phyloP scores from a whole-genome alignment of 2,888 invertebrate species.

The Lasioglossum lativentre region DNA sequence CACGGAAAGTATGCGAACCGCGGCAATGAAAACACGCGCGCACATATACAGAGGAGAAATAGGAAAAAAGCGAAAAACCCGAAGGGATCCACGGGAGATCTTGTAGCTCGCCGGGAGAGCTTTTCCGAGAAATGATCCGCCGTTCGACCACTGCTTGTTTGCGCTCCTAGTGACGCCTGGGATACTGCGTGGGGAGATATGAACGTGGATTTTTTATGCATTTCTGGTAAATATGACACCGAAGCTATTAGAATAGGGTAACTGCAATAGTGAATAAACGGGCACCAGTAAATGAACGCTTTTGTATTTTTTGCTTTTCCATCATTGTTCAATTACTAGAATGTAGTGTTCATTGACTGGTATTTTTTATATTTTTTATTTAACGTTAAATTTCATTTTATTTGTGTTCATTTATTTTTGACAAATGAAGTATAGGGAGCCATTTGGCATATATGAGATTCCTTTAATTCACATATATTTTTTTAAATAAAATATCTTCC shows the following conservation, averaged over 20 bases:
- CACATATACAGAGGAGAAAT: neutral
- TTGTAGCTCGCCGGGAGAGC: neutral
- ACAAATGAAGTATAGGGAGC: no score
- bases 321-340: no score
- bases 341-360: no score
- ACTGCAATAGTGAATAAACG: no score
- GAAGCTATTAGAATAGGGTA: neutral
- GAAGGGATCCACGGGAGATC: neutral
- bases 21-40: neutral
- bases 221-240: neutral
- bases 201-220: neutral
- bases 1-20: constrained; percentile 8
- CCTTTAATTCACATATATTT: no score
- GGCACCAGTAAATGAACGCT: no score
- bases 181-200: neutral
- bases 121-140: neutral
- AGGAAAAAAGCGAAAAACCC: neutral
- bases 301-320: no score
- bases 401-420: no score
- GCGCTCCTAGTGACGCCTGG: neutral
- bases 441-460: no score
- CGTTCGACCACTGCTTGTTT: neutral
- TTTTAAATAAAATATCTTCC: no score
- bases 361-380: no score
- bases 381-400: no score